Percentiles rank a stretch among this genome's conserved stretches.
These are phyloP conservation scores for Podarcis raffonei DNA, from an alignment of 2,113 vertebrate genomes.

Conservation along the genomic window DNA sequence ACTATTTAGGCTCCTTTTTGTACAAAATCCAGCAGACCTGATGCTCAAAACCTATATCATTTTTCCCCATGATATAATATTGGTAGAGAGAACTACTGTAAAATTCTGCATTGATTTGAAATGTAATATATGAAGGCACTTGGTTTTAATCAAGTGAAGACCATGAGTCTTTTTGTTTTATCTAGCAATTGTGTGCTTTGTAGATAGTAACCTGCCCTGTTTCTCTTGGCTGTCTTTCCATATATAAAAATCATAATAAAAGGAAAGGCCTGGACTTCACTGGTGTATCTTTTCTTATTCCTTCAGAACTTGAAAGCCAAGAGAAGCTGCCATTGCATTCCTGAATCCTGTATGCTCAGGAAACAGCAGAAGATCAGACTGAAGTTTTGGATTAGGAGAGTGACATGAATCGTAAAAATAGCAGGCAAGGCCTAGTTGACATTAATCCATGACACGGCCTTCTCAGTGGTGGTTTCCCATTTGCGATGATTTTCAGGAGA, in stretches of 20 bases:
- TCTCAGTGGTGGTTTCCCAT: too few relatives aligned
- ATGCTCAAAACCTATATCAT: constrained; percentile 53
- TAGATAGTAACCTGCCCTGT: background rate
- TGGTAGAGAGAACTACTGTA: background rate
- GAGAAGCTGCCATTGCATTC: background rate
- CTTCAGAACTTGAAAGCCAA: background rate
- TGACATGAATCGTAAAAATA: background rate
- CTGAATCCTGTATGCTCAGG: background rate
- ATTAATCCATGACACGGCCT: too few relatives aligned
- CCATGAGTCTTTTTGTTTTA: constrained; percentile 23
- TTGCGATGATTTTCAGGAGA: too few relatives aligned
- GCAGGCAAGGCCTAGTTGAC: too few relatives aligned
- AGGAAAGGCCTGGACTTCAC: background rate
- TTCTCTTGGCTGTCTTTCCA: background rate
- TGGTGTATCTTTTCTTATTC: too few relatives aligned
- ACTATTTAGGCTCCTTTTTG: constrained; percentile 61
- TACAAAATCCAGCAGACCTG: constrained; percentile 52
- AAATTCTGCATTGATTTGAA: constrained; percentile 47
- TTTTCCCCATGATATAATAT: background rate
- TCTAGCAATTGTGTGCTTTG: constrained; percentile 20
- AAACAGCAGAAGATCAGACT: background rate
- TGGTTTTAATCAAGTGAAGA: constrained; percentile 43
- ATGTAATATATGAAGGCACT: constrained; percentile 19
- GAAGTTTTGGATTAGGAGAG: background rate
- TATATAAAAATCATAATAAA: background rate